Conservation (phyloP, 2,888 invertebrate species). For the Eupithecia dodoneata region DNA sequence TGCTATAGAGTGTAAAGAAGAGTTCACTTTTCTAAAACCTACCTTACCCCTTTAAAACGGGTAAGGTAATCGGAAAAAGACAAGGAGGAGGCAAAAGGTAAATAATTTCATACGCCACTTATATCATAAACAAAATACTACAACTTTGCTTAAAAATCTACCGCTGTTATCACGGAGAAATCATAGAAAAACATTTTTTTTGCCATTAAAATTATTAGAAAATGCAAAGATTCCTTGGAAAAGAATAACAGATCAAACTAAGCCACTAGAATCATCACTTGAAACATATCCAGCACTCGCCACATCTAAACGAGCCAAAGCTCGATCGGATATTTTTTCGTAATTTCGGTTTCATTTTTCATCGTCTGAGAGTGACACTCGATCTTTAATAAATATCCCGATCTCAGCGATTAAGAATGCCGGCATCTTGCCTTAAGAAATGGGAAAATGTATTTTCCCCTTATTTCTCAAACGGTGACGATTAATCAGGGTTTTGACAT, state of each 20-base stretch:
- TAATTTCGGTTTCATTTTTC: slow-evolving; percentile 26
- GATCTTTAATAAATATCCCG: slow-evolving; percentile 31
- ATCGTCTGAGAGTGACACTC: slow-evolving; percentile 34
- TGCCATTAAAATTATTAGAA: too few species aligned
- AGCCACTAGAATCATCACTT: not conserved
- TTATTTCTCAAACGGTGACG: slow-evolving; percentile 3
- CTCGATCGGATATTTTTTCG: slow-evolving; percentile 25
- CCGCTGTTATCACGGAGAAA: too few species aligned
- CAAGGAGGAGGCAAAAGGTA: not conserved
- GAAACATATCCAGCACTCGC: not conserved
- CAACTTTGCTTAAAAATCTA: too few species aligned
- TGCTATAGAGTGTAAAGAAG: not conserved
- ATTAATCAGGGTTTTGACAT: slow-evolving; percentile 8
- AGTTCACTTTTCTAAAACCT: not conserved
- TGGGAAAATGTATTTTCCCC: slow-evolving; percentile 10
- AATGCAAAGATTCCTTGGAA: too few species aligned
- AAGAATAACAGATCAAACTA: not conserved
- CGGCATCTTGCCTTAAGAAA: slow-evolving; percentile 15
- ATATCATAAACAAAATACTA: too few species aligned
- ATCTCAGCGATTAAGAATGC: slow-evolving; percentile 24
- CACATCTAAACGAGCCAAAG: slow-evolving; percentile 5
- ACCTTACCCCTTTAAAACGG: too few species aligned
- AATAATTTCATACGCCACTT: too few species aligned
- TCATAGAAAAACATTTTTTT: too few species aligned
- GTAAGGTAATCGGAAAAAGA: not conserved